phyloP scores from a whole-genome alignment of 1,140 invertebrate species.

The Marisa cornuarietis region DNA sequence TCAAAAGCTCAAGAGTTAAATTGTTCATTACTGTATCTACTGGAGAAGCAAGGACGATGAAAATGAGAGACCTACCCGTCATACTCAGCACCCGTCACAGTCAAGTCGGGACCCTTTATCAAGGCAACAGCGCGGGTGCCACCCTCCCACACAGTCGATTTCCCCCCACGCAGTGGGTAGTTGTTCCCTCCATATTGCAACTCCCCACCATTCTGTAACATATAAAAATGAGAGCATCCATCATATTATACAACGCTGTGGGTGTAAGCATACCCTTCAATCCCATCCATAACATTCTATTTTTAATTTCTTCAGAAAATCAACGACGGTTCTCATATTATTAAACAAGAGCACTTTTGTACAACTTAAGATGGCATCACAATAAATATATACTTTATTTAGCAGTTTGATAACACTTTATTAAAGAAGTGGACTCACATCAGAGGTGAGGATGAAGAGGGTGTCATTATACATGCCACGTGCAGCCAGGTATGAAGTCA shows the following conservation, averaged over 20 bases:
- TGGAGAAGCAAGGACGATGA: background rate
- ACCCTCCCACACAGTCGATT: constrained; percentile 46
- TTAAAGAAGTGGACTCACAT: constrained; percentile 37
- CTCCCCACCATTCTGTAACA: constrained; percentile 61
- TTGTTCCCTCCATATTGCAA: constrained; percentile 41
- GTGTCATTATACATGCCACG: constrained; percentile 64
- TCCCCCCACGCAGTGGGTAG: constrained; percentile 41
- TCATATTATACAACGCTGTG: background rate
- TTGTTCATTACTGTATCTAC: too few species aligned
- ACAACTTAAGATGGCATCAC: too few species aligned
- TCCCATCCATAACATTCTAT: background rate
- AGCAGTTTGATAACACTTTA: background rate
- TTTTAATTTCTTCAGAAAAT: background rate
- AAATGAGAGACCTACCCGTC: constrained; percentile 31
- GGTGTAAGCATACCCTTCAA: background rate
- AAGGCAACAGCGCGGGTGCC: constrained; percentile 53
- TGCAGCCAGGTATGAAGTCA: constrained; percentile 38
- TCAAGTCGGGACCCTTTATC: constrained; percentile 49
- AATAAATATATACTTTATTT: background rate
- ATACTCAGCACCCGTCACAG: constrained; percentile 28
- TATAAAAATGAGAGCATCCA: background rate
- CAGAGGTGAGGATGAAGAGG: constrained; percentile 59
- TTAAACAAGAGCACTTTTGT: too few species aligned
- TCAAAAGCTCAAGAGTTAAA: background rate
- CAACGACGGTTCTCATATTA: too few species aligned